phyloP scores from a whole-genome alignment of 1,140 invertebrate species.

The Nomia melanderi region DNA sequence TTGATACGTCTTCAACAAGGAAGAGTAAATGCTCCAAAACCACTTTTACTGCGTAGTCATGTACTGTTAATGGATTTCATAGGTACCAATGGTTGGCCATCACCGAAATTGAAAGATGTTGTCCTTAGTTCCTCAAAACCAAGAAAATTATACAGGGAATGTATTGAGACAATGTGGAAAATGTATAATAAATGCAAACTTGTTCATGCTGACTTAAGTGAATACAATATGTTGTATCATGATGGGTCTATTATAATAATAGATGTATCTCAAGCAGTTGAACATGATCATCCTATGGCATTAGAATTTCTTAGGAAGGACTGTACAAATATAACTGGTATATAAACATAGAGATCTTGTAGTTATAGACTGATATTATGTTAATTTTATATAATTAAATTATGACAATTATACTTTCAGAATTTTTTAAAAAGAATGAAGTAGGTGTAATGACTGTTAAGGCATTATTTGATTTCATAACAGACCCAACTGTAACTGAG shows the following conservation, averaged over 20 bases:
- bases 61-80: slow-evolving; percentile 98
- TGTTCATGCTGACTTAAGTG: slow-evolving; percentile 98
- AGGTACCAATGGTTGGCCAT: slow-evolving; percentile 94
- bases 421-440: slow-evolving; percentile 94
- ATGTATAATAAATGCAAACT: slow-evolving; percentile 96
- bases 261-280: slow-evolving; percentile 98
- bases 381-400: slow-evolving; percentile 3
- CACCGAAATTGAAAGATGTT: slow-evolving; percentile 92
- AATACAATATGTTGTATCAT: slow-evolving; percentile 96
- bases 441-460: slow-evolving; percentile 95
- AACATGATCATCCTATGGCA: slow-evolving; percentile 98
- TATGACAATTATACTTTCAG: slow-evolving; percentile 78
- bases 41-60: slow-evolving; percentile 92
- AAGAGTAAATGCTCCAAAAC: slow-evolving; percentile 91
- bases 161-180: slow-evolving; percentile 94
- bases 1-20: slow-evolving; percentile 90
- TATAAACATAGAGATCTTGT: slow-evolving; percentile 13
- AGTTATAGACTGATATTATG: neutral
- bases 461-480: slow-evolving; percentile 97
- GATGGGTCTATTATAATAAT: slow-evolving; percentile 94
- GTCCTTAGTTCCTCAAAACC: slow-evolving; percentile 86
- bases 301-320: slow-evolving; percentile 97
- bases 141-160: slow-evolving; percentile 92
- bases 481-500: slow-evolving; percentile 91
- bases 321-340: slow-evolving; percentile 93